phyloP scores from a whole-genome alignment of 2,888 invertebrate species.

The Tetragonisca angustula region DNA sequence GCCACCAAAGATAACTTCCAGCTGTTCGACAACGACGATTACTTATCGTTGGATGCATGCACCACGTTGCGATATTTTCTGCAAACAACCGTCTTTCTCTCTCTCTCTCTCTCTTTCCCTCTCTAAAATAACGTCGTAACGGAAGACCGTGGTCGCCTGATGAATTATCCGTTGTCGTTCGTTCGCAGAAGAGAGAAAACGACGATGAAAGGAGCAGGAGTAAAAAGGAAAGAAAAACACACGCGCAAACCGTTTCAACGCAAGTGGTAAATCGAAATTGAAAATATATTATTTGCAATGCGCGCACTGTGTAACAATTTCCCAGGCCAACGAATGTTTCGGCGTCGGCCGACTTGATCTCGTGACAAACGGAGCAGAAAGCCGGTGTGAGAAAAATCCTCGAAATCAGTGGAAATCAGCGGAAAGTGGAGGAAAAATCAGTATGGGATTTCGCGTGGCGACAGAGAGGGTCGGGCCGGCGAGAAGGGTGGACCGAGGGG shows the following conservation, averaged over 20 bases:
- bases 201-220: not conserved
- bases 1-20: slow-evolving; percentile 51
- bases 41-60: not conserved
- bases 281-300: slow-evolving; percentile 47
- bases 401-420: slow-evolving; percentile 43
- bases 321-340: slow-evolving; percentile 41
- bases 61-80: not conserved
- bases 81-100: not conserved
- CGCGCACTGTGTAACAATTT: slow-evolving; percentile 9
- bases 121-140: not conserved
- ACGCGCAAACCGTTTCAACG: slow-evolving; percentile 49
- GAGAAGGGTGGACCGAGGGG: not conserved
- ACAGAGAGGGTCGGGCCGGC: not conserved
- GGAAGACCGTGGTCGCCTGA: not conserved
- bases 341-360: slow-evolving; percentile 53
- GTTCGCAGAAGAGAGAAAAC: no score
- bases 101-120: no score
- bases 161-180: slow-evolving; percentile 16
- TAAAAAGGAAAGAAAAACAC: slow-evolving; percentile 31
- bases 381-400: slow-evolving; percentile 49
- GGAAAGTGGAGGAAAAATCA: slow-evolving; percentile 8
- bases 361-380: slow-evolving; percentile 43
- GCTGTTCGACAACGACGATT: slow-evolving; percentile 23
- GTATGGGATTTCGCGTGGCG: not conserved
- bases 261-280: slow-evolving; percentile 26